Conservation (phyloP, 2,888 invertebrate species). For the Reticulitermes lucifugus region DNA sequence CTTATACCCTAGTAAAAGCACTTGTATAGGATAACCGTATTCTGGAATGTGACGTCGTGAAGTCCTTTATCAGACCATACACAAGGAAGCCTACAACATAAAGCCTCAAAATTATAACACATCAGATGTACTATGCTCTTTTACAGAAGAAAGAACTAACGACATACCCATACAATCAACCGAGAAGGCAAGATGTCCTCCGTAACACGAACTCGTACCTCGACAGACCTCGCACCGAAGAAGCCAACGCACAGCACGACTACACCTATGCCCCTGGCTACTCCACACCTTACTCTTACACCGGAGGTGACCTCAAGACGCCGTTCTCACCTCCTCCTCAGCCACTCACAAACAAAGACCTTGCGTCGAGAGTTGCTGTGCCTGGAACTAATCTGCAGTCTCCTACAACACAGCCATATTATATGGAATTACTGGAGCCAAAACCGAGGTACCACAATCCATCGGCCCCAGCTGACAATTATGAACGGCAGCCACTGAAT, state of each 20-base stretch:
- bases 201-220: too few species aligned
- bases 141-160: neutral
- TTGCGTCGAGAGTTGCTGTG: neutral
- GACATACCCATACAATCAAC: neutral
- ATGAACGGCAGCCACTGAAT: neutral
- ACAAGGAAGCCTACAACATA: too few species aligned
- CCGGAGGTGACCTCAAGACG: neutral
- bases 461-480: neutral
- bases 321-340: neutral
- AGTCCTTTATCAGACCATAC: too few species aligned
- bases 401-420: neutral
- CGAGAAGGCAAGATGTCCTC: too few species aligned
- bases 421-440: neutral
- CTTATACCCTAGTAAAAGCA: too few species aligned
- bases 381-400: neutral
- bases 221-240: neutral
- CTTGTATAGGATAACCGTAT: too few species aligned
- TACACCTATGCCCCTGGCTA: neutral
- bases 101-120: too few species aligned
- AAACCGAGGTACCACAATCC: neutral
- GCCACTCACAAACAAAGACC: too few species aligned
- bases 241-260: neutral
- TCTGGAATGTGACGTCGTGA: too few species aligned
- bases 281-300: neutral
- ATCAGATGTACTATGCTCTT: too few species aligned